phyloP scores from a whole-genome alignment of 2,113 vertebrate species.

The Pogona vitticeps region DNA sequence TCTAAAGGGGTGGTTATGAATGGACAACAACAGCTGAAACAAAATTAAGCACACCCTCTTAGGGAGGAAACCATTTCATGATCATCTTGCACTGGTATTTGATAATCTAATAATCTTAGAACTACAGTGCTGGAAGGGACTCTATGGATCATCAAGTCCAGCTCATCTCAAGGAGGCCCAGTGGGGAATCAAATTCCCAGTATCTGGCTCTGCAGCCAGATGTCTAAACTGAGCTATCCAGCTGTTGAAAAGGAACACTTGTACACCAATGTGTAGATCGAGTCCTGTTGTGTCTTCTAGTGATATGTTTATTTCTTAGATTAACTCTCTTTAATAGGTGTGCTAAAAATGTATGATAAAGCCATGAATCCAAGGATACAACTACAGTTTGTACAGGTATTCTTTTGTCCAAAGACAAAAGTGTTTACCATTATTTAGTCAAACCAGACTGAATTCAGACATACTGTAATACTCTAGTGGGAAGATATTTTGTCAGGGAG shows the following conservation, averaged over 20 bases:
- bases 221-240: too few relatives aligned
- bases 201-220: too few relatives aligned
- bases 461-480: neutral
- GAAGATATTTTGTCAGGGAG: neutral
- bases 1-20: neutral
- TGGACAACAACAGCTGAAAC: neutral
- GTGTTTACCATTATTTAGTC: neutral
- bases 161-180: too few relatives aligned
- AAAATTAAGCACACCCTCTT: neutral
- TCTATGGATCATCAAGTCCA: too few relatives aligned
- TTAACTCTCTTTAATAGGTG: neutral
- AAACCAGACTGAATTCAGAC: slow-evolving; percentile 6
- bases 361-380: neutral
- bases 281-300: neutral
- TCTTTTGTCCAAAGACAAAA: neutral
- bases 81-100: neutral
- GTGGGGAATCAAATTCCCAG: too few relatives aligned
- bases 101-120: too few relatives aligned
- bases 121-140: too few relatives aligned
- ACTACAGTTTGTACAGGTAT: neutral
- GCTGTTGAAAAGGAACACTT: neutral
- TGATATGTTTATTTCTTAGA: neutral
- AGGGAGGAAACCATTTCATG: neutral
- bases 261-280: neutral
- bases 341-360: neutral